These are phyloP conservation scores for Pogonognathellus flavescens DNA, from an alignment of 1,140 invertebrate species.

Conservation along the genomic window DNA sequence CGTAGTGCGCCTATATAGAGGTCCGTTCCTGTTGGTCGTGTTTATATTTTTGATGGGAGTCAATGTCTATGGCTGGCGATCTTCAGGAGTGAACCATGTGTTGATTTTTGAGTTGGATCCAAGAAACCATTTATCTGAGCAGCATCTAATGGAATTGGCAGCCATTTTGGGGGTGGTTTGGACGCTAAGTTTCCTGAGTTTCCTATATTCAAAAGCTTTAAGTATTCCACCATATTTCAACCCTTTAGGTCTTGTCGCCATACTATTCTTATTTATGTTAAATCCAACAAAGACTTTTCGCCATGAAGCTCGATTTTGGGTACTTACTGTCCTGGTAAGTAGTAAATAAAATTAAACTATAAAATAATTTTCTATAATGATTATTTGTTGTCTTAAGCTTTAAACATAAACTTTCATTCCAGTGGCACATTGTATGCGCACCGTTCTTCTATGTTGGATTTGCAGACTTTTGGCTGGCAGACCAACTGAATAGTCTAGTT, in stretches of 20 bases:
- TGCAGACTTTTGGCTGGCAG: constrained; percentile 99
- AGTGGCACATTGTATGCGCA: constrained; percentile 89
- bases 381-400: too few relatives aligned
- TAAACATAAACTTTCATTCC: constrained; percentile 67
- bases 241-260: constrained; percentile 86
- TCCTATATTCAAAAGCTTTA: constrained; percentile 87
- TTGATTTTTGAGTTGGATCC: constrained; percentile 99
- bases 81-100: constrained; percentile 98
- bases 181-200: constrained; percentile 85
- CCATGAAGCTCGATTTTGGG: constrained; percentile 90
- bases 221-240: constrained; percentile 91
- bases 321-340: constrained; percentile 82
- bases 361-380: too few relatives aligned
- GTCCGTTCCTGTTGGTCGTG: constrained; percentile 91
- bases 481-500: constrained; percentile 95
- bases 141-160: constrained; percentile 96
- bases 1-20: constrained; percentile 89
- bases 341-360: neutral
- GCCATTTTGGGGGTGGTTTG: constrained; percentile 96
- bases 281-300: constrained; percentile 94
- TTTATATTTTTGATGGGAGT: constrained; percentile 97
- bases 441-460: constrained; percentile 97
- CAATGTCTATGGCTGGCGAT: constrained; percentile 99
- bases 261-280: constrained; percentile 89
- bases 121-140: constrained; percentile 94